These are phyloP conservation scores for Lysandra bellargus DNA, from an alignment of 2,888 invertebrate species.

Conservation along the genomic window DNA sequence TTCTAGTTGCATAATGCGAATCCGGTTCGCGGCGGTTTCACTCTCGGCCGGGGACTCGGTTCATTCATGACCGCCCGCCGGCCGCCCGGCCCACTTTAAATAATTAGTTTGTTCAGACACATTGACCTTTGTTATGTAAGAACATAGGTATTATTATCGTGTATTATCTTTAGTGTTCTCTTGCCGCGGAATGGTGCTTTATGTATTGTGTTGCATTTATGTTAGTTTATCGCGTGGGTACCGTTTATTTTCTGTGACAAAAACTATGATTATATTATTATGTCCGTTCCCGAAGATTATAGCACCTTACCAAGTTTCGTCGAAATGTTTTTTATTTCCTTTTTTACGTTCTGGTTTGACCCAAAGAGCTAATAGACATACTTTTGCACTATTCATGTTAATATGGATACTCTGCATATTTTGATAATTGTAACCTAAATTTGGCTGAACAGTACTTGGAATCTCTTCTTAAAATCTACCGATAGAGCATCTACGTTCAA, in stretches of 20 bases:
- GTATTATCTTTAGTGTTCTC: not conserved
- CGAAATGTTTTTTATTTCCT: not conserved
- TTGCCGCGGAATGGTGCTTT: not conserved
- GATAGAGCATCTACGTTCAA: too few relatives aligned
- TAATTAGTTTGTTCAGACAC: conserved; percentile 30
- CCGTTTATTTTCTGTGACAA: not conserved
- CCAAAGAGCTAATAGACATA: too few relatives aligned
- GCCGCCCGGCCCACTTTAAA: conserved; percentile 28
- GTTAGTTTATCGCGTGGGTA: not conserved
- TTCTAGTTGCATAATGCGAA: conserved; percentile 40
- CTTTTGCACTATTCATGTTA: too few relatives aligned
- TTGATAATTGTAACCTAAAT: too few relatives aligned
- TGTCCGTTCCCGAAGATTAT: too few relatives aligned
- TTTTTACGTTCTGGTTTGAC: too few relatives aligned
- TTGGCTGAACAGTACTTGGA: too few relatives aligned
- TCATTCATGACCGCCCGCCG: conserved; percentile 37
- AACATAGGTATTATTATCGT: conserved; percentile 2
- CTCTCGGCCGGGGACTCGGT: conserved; percentile 36
- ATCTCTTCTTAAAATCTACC: too few relatives aligned
- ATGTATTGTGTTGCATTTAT: not conserved
- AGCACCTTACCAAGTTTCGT: not conserved
- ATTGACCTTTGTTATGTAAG: conserved; percentile 26
- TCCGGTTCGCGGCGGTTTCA: conserved; percentile 41
- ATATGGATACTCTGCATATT: too few relatives aligned
- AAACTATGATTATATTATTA: not conserved